phyloP scores from a whole-genome alignment of 2,113 vertebrate species.

The Isichthys henryi region DNA sequence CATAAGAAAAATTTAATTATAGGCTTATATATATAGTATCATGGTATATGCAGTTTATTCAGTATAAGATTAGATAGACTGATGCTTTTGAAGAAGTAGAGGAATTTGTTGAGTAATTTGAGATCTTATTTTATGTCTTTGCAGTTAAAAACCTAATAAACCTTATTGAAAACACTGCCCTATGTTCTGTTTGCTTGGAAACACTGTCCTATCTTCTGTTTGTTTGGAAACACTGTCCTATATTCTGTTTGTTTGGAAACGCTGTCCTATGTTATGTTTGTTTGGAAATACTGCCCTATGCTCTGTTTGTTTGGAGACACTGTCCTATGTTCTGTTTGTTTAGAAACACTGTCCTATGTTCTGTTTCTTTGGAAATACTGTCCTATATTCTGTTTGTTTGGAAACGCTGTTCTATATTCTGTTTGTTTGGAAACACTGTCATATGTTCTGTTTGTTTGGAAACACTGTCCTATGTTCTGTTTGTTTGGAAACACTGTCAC shows the following conservation, averaged over 20 bases:
- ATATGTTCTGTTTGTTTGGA: not conserved
- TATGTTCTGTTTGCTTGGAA: constrained; percentile 18
- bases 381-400: not conserved
- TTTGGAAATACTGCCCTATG: too few relatives aligned
- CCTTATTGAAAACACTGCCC: constrained; percentile 17
- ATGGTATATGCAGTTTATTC: not conserved
- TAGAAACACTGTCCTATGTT: too few relatives aligned
- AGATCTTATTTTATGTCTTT: constrained; percentile 14
- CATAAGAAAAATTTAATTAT: not conserved
- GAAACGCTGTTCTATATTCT: not conserved
- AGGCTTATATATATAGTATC: constrained; percentile 9
- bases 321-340: too few relatives aligned
- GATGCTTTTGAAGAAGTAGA: not conserved
- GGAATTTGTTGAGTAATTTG: constrained; percentile 28
- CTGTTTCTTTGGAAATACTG: not conserved
- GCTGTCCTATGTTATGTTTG: too few relatives aligned
- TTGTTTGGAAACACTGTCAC: not conserved
- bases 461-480: not conserved
- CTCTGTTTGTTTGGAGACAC: too few relatives aligned
- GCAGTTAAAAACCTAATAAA: constrained; percentile 38
- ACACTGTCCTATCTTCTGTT: not conserved
- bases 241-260: not conserved
- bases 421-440: not conserved
- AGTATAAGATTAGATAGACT: not conserved
- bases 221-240: not conserved